These are phyloP conservation scores for Cyprinodon brontotheroides DNA, from an alignment of 2,113 vertebrate species.

Conservation along the genomic window DNA sequence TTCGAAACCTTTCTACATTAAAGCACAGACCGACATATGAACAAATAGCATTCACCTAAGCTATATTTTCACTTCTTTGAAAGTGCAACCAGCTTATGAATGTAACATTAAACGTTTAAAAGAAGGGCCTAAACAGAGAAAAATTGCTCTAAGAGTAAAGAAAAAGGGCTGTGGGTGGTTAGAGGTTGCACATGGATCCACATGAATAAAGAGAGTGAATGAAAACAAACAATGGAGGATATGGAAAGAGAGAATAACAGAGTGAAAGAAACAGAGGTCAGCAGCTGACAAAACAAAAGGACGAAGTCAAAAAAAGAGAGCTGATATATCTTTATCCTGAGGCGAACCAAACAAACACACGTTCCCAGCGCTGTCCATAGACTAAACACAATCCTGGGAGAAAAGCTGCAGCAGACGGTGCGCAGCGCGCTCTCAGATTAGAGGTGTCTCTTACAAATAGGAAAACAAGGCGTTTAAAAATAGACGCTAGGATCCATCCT, in stretches of 20 bases:
- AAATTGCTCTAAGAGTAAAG: constrained; percentile 23
- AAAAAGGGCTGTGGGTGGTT: constrained; percentile 17
- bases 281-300: constrained; percentile 76
- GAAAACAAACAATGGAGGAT: constrained; percentile 47
- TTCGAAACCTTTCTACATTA: constrained; percentile 5
- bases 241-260: constrained; percentile 11
- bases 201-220: constrained; percentile 31
- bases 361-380: constrained; percentile 40
- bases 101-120: background rate
- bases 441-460: constrained; percentile 48
- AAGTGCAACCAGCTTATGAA: constrained; percentile 21
- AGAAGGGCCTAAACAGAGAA: background rate
- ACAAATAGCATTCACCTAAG: constrained; percentile 1
- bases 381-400: constrained; percentile 59
- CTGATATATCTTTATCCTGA: constrained; percentile 64
- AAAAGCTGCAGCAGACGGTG: constrained; percentile 46
- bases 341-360: constrained; percentile 55
- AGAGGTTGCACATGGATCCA: constrained; percentile 27
- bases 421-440: constrained; percentile 38
- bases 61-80: constrained; percentile 20
- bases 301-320: constrained; percentile 62
- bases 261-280: constrained; percentile 49
- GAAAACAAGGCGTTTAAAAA: constrained; percentile 66
- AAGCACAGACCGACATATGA: constrained; percentile 1
- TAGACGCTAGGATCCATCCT: constrained; percentile 61